Conservation (phyloP, 2,797 vertebrate species). For the Sebastes kiyomatsui region DNA sequence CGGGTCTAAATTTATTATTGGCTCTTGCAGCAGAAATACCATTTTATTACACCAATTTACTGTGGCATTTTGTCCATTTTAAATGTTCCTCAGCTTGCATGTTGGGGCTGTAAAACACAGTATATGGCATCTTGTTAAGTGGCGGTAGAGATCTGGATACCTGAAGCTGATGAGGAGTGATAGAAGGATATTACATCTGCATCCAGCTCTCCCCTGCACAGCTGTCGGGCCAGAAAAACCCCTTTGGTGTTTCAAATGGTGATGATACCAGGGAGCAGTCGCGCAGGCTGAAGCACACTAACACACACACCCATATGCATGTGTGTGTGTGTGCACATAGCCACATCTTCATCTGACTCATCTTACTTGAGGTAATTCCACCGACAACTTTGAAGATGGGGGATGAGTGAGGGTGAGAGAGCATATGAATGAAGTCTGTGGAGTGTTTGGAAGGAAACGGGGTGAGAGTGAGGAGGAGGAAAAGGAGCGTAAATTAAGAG, state of each 20-base stretch:
- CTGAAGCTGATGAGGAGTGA: conserved; percentile 51
- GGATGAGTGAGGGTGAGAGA: conserved; percentile 3
- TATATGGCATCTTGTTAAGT: conserved; percentile 56
- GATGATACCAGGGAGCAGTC: conserved; percentile 40
- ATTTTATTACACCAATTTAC: conserved; percentile 56
- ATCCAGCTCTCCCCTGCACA: conserved; percentile 47
- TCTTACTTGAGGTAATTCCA: conserved; percentile 34
- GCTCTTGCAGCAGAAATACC: conserved; percentile 39
- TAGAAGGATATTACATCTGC: conserved; percentile 62
- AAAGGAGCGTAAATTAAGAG: neutral
- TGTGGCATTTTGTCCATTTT: conserved; percentile 43
- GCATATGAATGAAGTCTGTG: conserved; percentile 16
- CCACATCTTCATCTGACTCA: conserved; percentile 25
- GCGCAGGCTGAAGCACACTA: neutral
- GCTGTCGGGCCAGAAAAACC: conserved; percentile 35
- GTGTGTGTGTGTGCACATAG: neutral
- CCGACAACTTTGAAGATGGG: conserved; percentile 39
- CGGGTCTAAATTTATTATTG: conserved; percentile 40
- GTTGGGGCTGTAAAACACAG: conserved; percentile 44
- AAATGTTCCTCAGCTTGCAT: conserved; percentile 19
- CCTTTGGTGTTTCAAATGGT: conserved; percentile 27
- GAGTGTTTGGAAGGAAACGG: neutral
- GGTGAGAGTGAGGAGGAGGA: neutral
- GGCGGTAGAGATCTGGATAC: conserved; percentile 41
- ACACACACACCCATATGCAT: conserved; percentile 1